Base-by-base conservation (phyloP, 2,888 invertebrate species). In the Clanis bilineata region DNA sequence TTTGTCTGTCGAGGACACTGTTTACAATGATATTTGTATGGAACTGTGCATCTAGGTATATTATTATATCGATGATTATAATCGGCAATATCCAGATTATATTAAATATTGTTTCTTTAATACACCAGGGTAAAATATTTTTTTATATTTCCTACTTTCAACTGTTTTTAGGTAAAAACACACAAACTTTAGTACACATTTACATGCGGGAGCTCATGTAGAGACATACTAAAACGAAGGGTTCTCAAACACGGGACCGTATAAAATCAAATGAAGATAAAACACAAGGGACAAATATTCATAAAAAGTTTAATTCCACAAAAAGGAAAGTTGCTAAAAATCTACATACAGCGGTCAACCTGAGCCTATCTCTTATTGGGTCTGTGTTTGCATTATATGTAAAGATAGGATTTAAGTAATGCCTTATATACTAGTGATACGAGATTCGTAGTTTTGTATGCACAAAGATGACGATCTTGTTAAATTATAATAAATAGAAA, bases 291-390 rank as follows among this genome's bases (percentile, higher is more conserved):
- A 47, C 47, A 25, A 25, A 47, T 47, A 28, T 28, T 28, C 25
- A 47, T 44, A 22, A 25, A 47, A 47, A 47, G 47, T 15, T 15
- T 15, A 28, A 18, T 15, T 39, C 6, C 1, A 41, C 41, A 18
- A 41, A 41, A 41, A 41, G 41, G 41, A 18, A 41, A 41, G 18
- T 41, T 41, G 41, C 41, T 9, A 25, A 47, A 28, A 47, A 47
- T 47, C 28, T 47, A 47, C 47, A 47, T 47, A 47, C 28, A n/a
- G n/a, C 12, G 47, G 47, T 47, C 47, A 47, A 28, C 15, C 28
- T 1, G 9, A 44, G 47, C 23, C 25, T 28, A 28, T n/a, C n/a
- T n/a, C 25, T 45, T 23, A 12, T 2, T 32, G n/a, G n/a, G 5
- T 5, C 36, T 36, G n/a, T n/a, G n/a, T n/a, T n/a, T n/a, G n/a